Evolutionary conservation across 2,797 vertebrate species (phyloP).

Genomic region (Lerista edwardsae): DNA sequence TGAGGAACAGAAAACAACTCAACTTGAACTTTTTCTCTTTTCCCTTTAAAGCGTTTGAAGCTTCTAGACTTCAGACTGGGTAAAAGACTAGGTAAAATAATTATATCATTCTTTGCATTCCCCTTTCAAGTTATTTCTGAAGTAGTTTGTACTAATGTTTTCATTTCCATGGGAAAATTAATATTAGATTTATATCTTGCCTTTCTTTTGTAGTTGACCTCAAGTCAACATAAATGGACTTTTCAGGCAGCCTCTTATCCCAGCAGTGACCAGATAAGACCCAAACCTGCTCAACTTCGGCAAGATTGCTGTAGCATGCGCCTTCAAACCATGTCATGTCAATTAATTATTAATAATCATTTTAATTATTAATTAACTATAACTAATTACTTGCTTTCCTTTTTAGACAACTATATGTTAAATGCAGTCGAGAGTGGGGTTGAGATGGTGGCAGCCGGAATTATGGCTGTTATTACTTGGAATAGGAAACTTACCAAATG

Average conservation of each 20-base stretch:
- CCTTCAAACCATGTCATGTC: neutral
- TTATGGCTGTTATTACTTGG: constrained; percentile 42
- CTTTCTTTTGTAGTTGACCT: neutral
- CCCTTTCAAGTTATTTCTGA: neutral
- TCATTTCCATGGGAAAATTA: neutral
- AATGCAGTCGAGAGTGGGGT: neutral
- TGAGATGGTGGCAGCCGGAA: neutral
- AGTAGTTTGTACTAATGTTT: neutral
- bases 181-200: neutral
- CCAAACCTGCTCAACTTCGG: neutral
- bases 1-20: neutral
- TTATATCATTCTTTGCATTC: neutral
- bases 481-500: constrained; percentile 48
- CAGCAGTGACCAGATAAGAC: neutral
- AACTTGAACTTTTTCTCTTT: neutral
- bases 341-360: too few relatives aligned
- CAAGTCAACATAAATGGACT: neutral
- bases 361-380: neutral
- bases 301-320: neutral
- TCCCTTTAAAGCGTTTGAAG: neutral
- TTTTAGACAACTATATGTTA: constrained; percentile 19
- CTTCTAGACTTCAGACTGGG: neutral
- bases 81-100: neutral
- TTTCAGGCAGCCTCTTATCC: neutral
- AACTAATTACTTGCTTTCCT: neutral